Evolutionary conservation across 2,888 invertebrate genomes (phyloP).

Genomic region (Eupithecia subfuscata): DNA sequence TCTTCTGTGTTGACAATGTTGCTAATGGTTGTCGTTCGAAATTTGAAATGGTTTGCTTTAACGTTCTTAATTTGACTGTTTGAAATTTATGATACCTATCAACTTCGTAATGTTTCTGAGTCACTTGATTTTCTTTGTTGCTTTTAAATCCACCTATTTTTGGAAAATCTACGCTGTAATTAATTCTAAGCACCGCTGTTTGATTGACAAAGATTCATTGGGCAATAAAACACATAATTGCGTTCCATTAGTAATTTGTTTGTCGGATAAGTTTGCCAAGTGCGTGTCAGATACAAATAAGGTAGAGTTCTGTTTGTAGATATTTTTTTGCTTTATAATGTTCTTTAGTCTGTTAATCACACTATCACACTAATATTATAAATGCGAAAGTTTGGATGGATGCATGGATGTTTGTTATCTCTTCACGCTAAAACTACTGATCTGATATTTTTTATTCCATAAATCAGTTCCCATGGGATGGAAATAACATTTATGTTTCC

Average conservation of each 20-base stretch:
- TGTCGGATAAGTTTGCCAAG: conserved; percentile 5
- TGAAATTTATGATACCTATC: neutral
- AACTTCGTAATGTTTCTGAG: neutral
- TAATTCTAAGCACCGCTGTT: conserved; percentile 15
- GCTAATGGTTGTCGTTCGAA: neutral
- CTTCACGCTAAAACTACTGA: too few species aligned
- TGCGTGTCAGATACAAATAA: neutral
- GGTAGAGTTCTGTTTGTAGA: neutral
- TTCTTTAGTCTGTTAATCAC: too few species aligned
- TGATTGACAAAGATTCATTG: conserved; percentile 22
- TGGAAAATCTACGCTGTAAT: conserved; percentile 16
- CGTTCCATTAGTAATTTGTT: neutral
- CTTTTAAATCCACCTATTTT: conserved; percentile 6
- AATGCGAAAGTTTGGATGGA: too few species aligned
- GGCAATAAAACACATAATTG: neutral
- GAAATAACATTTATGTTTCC: too few species aligned
- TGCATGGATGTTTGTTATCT: too few species aligned
- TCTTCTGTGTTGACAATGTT: neutral
- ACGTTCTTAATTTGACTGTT: neutral
- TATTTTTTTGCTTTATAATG: neutral
- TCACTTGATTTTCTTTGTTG: neutral
- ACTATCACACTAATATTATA: too few species aligned
- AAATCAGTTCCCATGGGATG: too few species aligned
- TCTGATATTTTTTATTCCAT: too few species aligned
- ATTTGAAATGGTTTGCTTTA: neutral